Percentiles rank a stretch among this genome's conserved stretches.
phyloP scores from a whole-genome alignment of 2,888 invertebrate genomes.

The Tachystola acroxantha region DNA sequence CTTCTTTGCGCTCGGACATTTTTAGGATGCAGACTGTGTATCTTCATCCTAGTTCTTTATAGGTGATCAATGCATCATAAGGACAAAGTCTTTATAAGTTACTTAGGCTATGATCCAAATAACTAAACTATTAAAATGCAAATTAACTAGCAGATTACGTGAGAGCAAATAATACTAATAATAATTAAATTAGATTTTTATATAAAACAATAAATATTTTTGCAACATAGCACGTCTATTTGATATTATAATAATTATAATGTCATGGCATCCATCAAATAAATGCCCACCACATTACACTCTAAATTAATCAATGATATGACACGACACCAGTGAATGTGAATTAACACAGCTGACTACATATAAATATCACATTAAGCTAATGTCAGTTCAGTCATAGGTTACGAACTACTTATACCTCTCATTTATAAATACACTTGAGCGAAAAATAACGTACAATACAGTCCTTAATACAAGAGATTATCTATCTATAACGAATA shows the following conservation, averaged over 20 bases:
- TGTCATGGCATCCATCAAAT: too few species aligned
- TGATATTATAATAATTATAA: too few species aligned
- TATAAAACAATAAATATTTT: too few species aligned
- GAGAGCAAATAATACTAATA: too few species aligned
- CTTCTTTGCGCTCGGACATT: too few species aligned
- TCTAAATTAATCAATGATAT: slow-evolving; percentile 15
- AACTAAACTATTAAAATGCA: slow-evolving; percentile 59
- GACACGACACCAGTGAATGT: slow-evolving; percentile 34
- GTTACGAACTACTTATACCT: slow-evolving; percentile 52
- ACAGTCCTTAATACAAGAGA: too few species aligned
- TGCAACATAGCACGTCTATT: too few species aligned
- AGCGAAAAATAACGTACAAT: slow-evolving; percentile 25
- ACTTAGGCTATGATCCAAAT: slow-evolving; percentile 53
- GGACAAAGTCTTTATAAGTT: slow-evolving; percentile 28
- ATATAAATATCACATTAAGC: slow-evolving; percentile 74
- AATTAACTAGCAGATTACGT: slow-evolving; percentile 21
- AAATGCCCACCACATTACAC: not conserved
- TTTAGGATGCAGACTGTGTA: too few species aligned
- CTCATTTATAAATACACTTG: slow-evolving; percentile 28
- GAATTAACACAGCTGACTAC: slow-evolving; percentile 55
- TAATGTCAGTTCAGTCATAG: slow-evolving; percentile 72
- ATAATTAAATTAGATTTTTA: too few species aligned
- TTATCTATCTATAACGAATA: too few species aligned
- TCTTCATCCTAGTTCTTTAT: too few species aligned
- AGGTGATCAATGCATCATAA: too few species aligned